A percentile compares a stretch with the other conserved stretches of the same genome.
Conservation (phyloP, 1,140 invertebrate species). For the Drosophila yakuba region DNA sequence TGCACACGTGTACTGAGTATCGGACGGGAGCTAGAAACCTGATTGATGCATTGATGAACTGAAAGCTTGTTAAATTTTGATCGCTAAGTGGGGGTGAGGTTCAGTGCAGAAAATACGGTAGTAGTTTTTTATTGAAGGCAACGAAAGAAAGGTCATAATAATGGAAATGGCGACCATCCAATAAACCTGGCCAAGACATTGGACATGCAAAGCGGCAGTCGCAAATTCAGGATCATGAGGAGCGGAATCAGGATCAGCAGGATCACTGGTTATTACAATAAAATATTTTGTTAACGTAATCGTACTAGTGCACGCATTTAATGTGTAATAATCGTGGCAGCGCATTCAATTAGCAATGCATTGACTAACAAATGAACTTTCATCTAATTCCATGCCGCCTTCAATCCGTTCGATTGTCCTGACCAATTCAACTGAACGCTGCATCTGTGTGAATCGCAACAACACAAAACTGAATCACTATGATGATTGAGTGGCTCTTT, state of each 20-base stretch:
- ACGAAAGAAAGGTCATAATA: slow-evolving; percentile 6
- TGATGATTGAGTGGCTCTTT: no score
- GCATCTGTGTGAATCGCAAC: no score
- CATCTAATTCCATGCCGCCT: slow-evolving; percentile 33
- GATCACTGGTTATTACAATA: slow-evolving; percentile 22
- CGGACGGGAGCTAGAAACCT: not conserved
- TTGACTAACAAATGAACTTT: slow-evolving; percentile 19
- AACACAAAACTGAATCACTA: no score
- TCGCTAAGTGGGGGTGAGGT: slow-evolving; percentile 60
- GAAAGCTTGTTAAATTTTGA: slow-evolving; percentile 3
- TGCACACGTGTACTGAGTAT: not conserved
- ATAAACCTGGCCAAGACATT: slow-evolving; percentile 31
- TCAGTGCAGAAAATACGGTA: slow-evolving; percentile 84
- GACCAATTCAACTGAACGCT: no score
- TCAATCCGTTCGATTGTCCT: not conserved
- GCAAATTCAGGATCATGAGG: slow-evolving; percentile 29
- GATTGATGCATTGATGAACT: not conserved
- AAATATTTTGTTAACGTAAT: slow-evolving; percentile 21
- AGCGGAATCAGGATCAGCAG: slow-evolving; percentile 28
- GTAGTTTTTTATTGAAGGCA: slow-evolving; percentile 82
- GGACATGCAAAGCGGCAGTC: slow-evolving; percentile 39
- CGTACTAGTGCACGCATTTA: slow-evolving; percentile 30
- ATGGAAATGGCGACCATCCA: slow-evolving; percentile 9
- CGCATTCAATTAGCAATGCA: not conserved
- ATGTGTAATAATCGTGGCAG: slow-evolving; percentile 13